A percentile compares a stretch with the other conserved stretches of the same genome.
Conservation (phyloP, 2,888 invertebrate genomes). For the Orchesella flavescens region DNA sequence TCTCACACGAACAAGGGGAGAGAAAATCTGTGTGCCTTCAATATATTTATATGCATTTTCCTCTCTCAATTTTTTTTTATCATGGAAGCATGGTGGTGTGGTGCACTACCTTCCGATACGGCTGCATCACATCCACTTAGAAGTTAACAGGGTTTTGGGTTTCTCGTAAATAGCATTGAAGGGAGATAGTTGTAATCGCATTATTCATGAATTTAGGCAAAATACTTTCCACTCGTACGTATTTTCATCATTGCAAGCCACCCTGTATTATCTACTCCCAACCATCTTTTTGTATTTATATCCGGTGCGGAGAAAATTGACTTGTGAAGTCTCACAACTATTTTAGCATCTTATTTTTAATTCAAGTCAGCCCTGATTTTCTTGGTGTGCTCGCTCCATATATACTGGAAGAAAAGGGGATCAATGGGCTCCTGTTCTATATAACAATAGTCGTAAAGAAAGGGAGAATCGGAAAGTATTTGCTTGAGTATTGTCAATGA, state of each 20-base stretch:
- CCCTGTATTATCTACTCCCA: too few species aligned
- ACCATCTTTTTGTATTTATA: too few species aligned
- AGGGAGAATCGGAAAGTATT: not conserved
- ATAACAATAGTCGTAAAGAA: not conserved
- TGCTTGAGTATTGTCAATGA: slow-evolving; percentile 7
- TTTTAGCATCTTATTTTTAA: slow-evolving; percentile 25
- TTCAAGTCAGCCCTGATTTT: slow-evolving; percentile 1
- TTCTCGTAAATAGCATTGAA: not conserved
- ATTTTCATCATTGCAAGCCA: too few species aligned
- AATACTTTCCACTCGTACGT: not conserved
- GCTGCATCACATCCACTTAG: not conserved
- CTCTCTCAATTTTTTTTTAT: too few species aligned
- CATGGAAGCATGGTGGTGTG: too few species aligned
- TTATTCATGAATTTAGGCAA: slow-evolving; percentile 1
- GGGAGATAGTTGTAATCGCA: not conserved
- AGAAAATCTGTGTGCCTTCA: too few species aligned
- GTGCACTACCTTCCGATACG: not conserved
- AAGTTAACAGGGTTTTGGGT: not conserved
- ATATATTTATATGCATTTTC: too few species aligned
- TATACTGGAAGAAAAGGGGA: not conserved
- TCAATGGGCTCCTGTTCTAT: not conserved
- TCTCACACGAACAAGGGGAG: too few species aligned
- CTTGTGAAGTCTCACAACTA: slow-evolving; percentile 11
- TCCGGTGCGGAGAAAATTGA: not conserved
- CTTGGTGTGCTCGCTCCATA: too few species aligned